Conservation (phyloP, 2,113 vertebrate genomes). For the Planiliza haematocheilus region DNA sequence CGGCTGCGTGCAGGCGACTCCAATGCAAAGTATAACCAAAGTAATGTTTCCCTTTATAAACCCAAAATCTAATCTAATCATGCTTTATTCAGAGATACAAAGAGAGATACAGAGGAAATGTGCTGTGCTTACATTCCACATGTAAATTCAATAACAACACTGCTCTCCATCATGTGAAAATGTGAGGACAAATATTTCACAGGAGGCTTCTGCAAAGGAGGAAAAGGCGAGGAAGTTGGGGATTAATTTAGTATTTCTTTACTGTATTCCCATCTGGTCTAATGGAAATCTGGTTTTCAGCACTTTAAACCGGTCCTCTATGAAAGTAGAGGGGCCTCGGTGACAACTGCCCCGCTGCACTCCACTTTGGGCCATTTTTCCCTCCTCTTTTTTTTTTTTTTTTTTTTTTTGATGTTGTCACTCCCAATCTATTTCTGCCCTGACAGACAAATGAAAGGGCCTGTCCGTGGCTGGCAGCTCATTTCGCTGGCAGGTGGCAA, state of each 20-base stretch:
- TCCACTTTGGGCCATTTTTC: slow-evolving; percentile 48
- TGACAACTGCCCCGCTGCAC: slow-evolving; percentile 75
- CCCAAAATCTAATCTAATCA: slow-evolving; percentile 46
- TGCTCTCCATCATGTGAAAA: slow-evolving; percentile 16
- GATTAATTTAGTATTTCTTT: slow-evolving; percentile 80
- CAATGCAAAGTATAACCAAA: slow-evolving; percentile 45
- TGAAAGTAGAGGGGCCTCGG: slow-evolving; percentile 79
- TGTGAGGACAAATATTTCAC: slow-evolving; percentile 5
- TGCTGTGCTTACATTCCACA: slow-evolving; percentile 17
- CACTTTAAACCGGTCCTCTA: slow-evolving; percentile 83
- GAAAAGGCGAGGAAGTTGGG: slow-evolving; percentile 34
- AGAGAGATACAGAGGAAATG: slow-evolving; percentile 18
- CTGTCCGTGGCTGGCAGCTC: slow-evolving; percentile 94
- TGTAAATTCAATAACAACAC: slow-evolving; percentile 50
- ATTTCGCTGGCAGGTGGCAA: slow-evolving; percentile 99
- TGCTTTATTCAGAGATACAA: slow-evolving; percentile 34
- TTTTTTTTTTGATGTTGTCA: slow-evolving; percentile 94
- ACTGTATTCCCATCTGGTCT: slow-evolving; percentile 85
- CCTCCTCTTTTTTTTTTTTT: slow-evolving; percentile 33
- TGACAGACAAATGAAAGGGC: slow-evolving; percentile 94
- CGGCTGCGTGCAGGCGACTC: slow-evolving; percentile 50
- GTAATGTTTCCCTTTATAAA: slow-evolving; percentile 50
- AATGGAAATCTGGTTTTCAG: slow-evolving; percentile 80
- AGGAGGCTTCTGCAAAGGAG: background rate
- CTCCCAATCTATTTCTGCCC: slow-evolving; percentile 90